Conservation (phyloP, 1,140 invertebrate species). For the Drosophila ficusphila region DNA sequence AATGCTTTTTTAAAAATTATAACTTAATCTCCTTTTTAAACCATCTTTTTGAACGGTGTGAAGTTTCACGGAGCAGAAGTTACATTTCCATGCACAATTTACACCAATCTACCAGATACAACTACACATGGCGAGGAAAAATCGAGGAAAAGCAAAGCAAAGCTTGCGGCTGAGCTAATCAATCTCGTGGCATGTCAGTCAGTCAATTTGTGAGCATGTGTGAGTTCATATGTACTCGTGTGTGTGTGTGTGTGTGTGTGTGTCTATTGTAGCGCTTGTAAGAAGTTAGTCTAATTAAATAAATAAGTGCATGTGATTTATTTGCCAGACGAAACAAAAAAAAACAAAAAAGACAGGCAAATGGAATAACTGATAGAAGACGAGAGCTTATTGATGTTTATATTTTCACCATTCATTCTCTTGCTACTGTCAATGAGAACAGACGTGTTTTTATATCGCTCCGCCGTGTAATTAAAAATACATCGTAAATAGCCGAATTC, state of each 20-base stretch:
- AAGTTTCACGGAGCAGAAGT: constrained; percentile 61
- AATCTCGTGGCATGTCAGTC: constrained; percentile 80
- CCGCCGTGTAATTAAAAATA: too few species aligned
- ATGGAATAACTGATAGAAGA: constrained; percentile 48
- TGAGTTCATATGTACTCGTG: constrained; percentile 15
- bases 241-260: constrained; percentile 45
- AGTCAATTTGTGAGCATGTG: constrained; percentile 73
- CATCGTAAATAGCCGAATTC: too few species aligned
- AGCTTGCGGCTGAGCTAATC: constrained; percentile 74
- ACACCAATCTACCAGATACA: constrained; percentile 72
- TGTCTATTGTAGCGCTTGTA: constrained; percentile 75
- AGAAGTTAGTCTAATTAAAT: constrained; percentile 83
- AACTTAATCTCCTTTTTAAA: background rate
- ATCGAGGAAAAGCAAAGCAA: constrained; percentile 36
- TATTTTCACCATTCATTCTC: constrained; percentile 43
- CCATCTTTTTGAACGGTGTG: background rate
- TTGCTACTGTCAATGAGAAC: too few species aligned
- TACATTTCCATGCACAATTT: constrained; percentile 82
- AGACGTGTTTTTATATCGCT: too few species aligned
- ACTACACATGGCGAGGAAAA: constrained; percentile 14
- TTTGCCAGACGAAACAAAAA: constrained; percentile 59
- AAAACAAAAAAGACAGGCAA: constrained; percentile 3
- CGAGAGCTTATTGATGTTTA: constrained; percentile 56
- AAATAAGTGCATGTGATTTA: constrained; percentile 82
- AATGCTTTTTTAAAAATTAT: background rate